Percentiles rank a stretch among this genome's conserved stretches.
These are phyloP conservation scores for Albula goreensis DNA, from an alignment of 2,113 vertebrate species.

Conservation along the genomic window DNA sequence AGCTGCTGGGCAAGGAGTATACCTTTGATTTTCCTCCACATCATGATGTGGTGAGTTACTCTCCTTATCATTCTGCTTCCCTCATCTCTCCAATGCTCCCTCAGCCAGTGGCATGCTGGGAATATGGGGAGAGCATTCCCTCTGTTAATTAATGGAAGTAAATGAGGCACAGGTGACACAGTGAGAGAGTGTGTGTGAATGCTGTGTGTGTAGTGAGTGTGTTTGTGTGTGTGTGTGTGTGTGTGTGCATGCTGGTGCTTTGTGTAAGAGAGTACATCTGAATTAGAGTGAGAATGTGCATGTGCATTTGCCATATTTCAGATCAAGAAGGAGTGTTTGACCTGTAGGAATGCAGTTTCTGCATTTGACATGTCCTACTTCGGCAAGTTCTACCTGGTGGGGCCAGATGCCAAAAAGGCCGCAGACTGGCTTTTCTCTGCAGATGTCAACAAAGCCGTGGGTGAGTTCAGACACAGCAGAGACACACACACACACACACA, in stretches of 20 bases:
- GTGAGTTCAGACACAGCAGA: conserved; percentile 56
- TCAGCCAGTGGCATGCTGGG: not conserved
- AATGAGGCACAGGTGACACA: not conserved
- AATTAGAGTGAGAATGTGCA: not conserved
- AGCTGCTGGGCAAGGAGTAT: conserved; percentile 81
- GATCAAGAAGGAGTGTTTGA: conserved; percentile 87
- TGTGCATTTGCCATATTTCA: conserved; percentile 49
- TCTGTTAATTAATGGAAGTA: not conserved
- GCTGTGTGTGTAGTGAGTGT: not conserved
- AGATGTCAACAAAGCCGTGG: conserved; percentile 83
- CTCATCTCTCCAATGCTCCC: not conserved
- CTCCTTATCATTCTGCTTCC: not conserved
- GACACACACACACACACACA: not conserved
- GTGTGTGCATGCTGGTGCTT: not conserved
- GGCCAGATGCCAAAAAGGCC: conserved; percentile 83
- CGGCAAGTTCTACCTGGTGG: conserved; percentile 94
- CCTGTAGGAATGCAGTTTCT: conserved; percentile 79
- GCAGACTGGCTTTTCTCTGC: conserved; percentile 93
- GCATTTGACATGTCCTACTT: conserved; percentile 98
- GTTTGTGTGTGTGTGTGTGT: not conserved
- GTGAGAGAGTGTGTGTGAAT: not conserved
- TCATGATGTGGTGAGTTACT: conserved; percentile 74
- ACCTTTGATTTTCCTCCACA: conserved; percentile 92
- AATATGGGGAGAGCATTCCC: not conserved
- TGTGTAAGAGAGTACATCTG: not conserved